Base-by-base conservation (phyloP, 2,888 invertebrate genomes). In the Biston betularia region DNA sequence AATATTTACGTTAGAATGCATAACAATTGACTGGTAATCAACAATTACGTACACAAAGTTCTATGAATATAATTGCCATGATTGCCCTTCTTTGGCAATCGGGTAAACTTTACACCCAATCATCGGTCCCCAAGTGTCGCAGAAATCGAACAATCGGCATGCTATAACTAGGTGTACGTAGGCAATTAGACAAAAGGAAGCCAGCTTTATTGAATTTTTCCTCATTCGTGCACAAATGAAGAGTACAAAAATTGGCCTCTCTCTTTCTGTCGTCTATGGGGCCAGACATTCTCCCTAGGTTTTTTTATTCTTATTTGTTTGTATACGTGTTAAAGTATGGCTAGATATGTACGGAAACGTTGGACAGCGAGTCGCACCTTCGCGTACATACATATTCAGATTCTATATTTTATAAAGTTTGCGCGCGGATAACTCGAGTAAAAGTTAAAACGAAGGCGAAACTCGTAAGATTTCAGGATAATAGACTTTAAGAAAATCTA, bases 191-290 rank as follows among this genome's bases (percentile, higher is more conserved):
- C 86, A 88, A 89, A 89, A 88, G 90, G 89, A 91, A 88, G 87
- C 88, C 84, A 84, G 87, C 87, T 88, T 92, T 92, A 92, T 92
- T 90, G 91, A 92, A 92, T 91, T 92, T 91, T 92, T 90, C 90
- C 87, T 89, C 88, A 92, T 89, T 89, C 88, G 87, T 88, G 89
- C 89, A 89, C 88, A 89, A 89, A 87, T 82, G 92, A 90, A 87
- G 89, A 91, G 91, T 83, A 86, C 89, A 86, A 86, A 89, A 82
- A 82, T 76, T 79, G 79, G 78, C 83, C 87, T 75, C 77, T 91
- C 92, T 89, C 90, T 89, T 81, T 91, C 90, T 80, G 79, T 75
- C 87, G 80, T 60, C 62, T 54, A 55, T 74, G 77, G 78, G 81
- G 79, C 75, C 82, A 81, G 82, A 84, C 79, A 76, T 78, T 79